A percentile compares a stretch with the other conserved stretches of the same genome.
phyloP scores from a whole-genome alignment of 2,797 vertebrate genomes.

The Anguilla obscura region DNA sequence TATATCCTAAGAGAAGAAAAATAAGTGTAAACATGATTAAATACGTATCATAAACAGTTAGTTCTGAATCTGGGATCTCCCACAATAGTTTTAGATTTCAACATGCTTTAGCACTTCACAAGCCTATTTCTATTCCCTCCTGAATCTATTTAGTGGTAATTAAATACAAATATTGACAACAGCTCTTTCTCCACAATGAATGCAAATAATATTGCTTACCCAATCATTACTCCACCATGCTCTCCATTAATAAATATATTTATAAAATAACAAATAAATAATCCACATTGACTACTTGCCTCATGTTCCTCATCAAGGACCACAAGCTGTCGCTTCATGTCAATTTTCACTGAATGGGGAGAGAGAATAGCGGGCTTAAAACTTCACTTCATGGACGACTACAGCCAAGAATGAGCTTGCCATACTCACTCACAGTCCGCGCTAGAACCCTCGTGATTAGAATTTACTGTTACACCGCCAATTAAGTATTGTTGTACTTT shows the following conservation, averaged over 20 bases:
- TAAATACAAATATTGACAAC: not conserved
- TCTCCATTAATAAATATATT: not conserved
- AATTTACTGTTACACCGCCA: not conserved
- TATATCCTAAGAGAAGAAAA: slow-evolving; percentile 66
- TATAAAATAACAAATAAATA: not conserved
- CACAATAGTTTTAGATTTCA: not conserved
- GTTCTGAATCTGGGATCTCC: not conserved
- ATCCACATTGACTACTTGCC: slow-evolving; percentile 51
- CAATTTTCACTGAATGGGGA: slow-evolving; percentile 76
- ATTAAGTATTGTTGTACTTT: not conserved
- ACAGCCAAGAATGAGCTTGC: not conserved
- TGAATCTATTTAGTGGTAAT: not conserved
- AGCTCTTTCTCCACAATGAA: not conserved
- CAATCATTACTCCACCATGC: not conserved
- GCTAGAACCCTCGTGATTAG: not conserved
- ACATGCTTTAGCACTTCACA: not conserved
- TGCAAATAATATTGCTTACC: not conserved
- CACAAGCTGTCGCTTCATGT: slow-evolving; percentile 74
- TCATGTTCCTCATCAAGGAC: slow-evolving; percentile 77
- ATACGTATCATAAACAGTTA: not conserved
- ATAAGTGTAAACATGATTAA: slow-evolving; percentile 16
- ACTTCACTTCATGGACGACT: not conserved
- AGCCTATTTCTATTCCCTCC: not conserved
- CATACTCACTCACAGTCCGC: not conserved
- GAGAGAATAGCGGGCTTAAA: slow-evolving; percentile 15